Base-by-base conservation (phyloP, 2,113 vertebrate genomes). In the Tachysurus fulvidraco region DNA sequence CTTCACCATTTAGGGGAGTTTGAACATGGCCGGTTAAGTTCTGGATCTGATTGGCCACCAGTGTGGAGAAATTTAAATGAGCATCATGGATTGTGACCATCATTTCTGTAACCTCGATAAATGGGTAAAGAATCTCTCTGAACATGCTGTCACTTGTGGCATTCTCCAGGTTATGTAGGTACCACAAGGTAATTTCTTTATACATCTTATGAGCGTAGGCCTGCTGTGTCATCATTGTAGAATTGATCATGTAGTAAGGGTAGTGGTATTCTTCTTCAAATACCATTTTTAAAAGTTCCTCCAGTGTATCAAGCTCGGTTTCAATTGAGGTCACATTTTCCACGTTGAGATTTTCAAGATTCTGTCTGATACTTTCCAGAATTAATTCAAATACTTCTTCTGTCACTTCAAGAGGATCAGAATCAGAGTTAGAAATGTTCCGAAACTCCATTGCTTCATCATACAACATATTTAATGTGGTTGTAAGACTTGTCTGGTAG, bases 91-190 rank as follows among this genome's bases (percentile, higher is more conserved):
- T 1, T 25, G 90, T 65, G 67, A 94, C 81, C 85, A 94, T 91
- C 90, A 93, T 90, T 71, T 94, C 90, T n/a, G 90, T 83, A 5
- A 94, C 57, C 17, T 14, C 52, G 81, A 92, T 92, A 67, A 94
- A 55, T 10, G 91, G 90, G 3, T 86, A 28, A n/a, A 95, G 85
- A 60, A 93, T 83, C 0, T 86, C 76, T 57, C 91, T 89, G 23
- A 86, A 17, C 1, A 90, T 88, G 83, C 93, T 92, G 67, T 30
- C 82, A 16, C 84, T 92, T n/a, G 91, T 94, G 81, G 91, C 87
- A 30, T 93, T 93, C 88, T 92, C 91, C 79, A 95, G 82, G 25
- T 84, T 93, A 52, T 81, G 89, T 84, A 96, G 85, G 89, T 95
- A 95, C 94, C 94, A 95, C 41, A 91, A 17, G 12, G 89, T 71